phyloP scores from a whole-genome alignment of 2,888 invertebrate species.

The Sminthurides aquaticus region DNA sequence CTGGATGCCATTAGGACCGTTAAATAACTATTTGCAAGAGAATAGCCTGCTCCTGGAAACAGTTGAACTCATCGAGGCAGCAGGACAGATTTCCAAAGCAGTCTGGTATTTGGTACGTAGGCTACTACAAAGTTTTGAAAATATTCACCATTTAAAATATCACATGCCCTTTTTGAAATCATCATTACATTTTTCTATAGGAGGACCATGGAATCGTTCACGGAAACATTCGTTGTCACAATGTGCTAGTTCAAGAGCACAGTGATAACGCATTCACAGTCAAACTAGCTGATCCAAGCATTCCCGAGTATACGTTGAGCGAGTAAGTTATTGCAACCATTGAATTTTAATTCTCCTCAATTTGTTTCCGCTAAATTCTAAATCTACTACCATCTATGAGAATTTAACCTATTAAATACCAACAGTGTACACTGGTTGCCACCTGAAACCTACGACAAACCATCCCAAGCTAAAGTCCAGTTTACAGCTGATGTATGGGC shows the following conservation, averaged over 20 bases:
- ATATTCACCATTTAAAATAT: constrained; percentile 5
- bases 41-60: constrained; percentile 44
- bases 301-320: constrained; percentile 55
- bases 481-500: constrained; percentile 81
- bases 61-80: constrained; percentile 72
- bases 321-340: constrained; percentile 67
- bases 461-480: constrained; percentile 60
- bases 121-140: no score
- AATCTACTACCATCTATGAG: no score
- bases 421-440: constrained; percentile 85
- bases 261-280: constrained; percentile 63
- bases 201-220: constrained; percentile 74
- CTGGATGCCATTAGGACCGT: constrained; percentile 66
- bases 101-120: constrained; percentile 71
- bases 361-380: no score
- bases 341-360: no score
- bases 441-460: constrained; percentile 66
- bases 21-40: constrained; percentile 58
- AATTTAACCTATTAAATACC: constrained; percentile 22
- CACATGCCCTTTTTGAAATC: constrained; percentile 1
- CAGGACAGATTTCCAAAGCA: constrained; percentile 72
- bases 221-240: constrained; percentile 73
- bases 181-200: constrained; percentile 46
- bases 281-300: constrained; percentile 76
- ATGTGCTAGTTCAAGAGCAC: constrained; percentile 69